Evolutionary conservation across 2,113 vertebrate species (phyloP).

Genomic region (Carassius auratus): DNA sequence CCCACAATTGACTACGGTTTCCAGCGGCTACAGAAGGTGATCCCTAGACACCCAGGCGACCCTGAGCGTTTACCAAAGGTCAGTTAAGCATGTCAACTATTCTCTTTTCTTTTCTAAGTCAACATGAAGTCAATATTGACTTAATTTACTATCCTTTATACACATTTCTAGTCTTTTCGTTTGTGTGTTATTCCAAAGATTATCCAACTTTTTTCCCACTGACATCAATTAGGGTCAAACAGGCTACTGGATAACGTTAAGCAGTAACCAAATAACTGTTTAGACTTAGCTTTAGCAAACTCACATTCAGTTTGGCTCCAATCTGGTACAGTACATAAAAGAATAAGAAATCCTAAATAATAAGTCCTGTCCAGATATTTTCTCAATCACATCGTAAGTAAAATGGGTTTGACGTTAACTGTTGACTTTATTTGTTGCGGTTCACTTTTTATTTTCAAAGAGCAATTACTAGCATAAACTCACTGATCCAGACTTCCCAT

Average conservation of each 20-base stretch:
- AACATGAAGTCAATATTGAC: background rate
- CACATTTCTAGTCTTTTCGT: background rate
- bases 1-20: slow-evolving; percentile 98
- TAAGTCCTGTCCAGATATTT: background rate
- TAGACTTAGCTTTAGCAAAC: background rate
- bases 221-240: background rate
- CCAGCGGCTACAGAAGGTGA: slow-evolving; percentile 97
- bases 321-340: background rate
- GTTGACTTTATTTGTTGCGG: too few species aligned
- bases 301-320: background rate
- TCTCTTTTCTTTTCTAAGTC: background rate
- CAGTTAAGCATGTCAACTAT: slow-evolving; percentile 40
- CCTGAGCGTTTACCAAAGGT: slow-evolving; percentile 98
- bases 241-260: background rate
- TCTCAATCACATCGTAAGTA: background rate
- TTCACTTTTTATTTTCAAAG: slow-evolving; percentile 3
- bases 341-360: background rate
- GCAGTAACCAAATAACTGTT: background rate
- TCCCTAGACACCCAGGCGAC: slow-evolving; percentile 95
- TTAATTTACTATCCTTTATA: background rate
- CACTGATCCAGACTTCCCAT: background rate
- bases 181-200: background rate
- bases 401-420: too few species aligned
- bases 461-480: slow-evolving; percentile 1
- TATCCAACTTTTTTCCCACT: background rate